phyloP scores from a whole-genome alignment of 2,888 invertebrate species.

The Acrobasis repandana region DNA sequence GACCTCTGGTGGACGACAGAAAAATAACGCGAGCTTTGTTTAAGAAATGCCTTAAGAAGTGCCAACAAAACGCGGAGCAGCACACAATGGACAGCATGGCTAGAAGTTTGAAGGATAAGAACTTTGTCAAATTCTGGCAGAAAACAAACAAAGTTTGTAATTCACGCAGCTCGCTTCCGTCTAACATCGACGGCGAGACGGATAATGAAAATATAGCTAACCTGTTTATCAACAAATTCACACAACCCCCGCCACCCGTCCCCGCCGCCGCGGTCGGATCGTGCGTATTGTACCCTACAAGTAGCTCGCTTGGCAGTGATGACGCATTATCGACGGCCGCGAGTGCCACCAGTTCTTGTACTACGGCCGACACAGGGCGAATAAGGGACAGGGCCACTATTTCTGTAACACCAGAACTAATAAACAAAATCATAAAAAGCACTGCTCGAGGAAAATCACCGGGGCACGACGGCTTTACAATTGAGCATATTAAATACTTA shows the following conservation, averaged over 20 bases:
- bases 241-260: neutral
- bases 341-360: neutral
- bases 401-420: neutral
- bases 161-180: neutral
- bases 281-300: neutral
- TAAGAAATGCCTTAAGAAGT: neutral
- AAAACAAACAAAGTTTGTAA: neutral
- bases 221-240: neutral
- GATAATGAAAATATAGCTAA: neutral
- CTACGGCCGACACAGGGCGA: neutral
- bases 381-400: neutral
- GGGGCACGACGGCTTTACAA: constrained; percentile 2
- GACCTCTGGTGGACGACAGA: neutral
- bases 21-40: neutral
- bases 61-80: neutral
- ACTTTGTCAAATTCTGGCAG: neutral
- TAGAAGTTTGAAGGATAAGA: neutral
- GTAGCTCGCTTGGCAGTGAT: neutral
- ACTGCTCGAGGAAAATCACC: neutral
- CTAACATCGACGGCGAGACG: neutral
- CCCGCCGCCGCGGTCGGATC: neutral
- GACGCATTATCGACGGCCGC: neutral
- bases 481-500: constrained; percentile 2
- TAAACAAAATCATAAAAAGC: neutral
- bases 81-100: neutral